These are phyloP conservation scores for Suillia variegata DNA, from an alignment of 2,888 invertebrate genomes.

Conservation along the genomic window DNA sequence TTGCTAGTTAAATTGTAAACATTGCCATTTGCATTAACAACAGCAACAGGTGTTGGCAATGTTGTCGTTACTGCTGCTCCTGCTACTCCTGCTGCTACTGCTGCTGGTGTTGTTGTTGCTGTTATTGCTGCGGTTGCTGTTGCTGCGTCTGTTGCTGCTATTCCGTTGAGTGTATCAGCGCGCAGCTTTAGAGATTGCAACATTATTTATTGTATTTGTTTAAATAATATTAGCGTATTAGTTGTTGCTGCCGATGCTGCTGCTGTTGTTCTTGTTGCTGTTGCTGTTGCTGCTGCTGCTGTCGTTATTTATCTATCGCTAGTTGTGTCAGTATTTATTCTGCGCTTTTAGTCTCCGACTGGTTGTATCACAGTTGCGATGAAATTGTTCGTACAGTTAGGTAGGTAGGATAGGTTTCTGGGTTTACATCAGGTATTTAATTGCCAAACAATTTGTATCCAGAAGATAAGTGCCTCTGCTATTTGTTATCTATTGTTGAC, in stretches of 20 bases:
- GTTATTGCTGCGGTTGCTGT: constrained; percentile 25
- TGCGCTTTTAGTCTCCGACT: no score
- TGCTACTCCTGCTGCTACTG: constrained; percentile 33
- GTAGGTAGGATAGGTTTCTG: not conserved
- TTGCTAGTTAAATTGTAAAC: constrained; percentile 28
- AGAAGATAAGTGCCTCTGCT: no score
- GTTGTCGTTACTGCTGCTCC: constrained; percentile 11
- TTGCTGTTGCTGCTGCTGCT: constrained; percentile 20
- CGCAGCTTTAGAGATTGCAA: constrained; percentile 58
- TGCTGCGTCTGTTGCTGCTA: constrained; percentile 24
- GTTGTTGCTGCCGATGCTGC: constrained; percentile 24
- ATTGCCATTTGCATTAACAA: constrained; percentile 42
- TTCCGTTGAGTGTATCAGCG: constrained; percentile 54
- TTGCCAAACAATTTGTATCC: no score
- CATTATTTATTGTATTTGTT: constrained; percentile 49
- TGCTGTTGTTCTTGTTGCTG: constrained; percentile 12
- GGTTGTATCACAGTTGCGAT: no score
- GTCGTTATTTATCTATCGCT: constrained; percentile 25
- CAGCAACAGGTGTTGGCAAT: constrained; percentile 47
- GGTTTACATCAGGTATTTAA: not conserved
- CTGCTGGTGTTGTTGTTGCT: constrained; percentile 24
- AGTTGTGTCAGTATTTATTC: no score
- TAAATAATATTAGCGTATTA: not conserved
- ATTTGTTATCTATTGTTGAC: no score
- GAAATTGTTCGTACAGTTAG: not conserved